Percentiles rank a stretch among this genome's conserved stretches.
These are phyloP conservation scores for Borostomias antarcticus DNA, from an alignment of 2,797 vertebrate genomes.

Conservation along the genomic window DNA sequence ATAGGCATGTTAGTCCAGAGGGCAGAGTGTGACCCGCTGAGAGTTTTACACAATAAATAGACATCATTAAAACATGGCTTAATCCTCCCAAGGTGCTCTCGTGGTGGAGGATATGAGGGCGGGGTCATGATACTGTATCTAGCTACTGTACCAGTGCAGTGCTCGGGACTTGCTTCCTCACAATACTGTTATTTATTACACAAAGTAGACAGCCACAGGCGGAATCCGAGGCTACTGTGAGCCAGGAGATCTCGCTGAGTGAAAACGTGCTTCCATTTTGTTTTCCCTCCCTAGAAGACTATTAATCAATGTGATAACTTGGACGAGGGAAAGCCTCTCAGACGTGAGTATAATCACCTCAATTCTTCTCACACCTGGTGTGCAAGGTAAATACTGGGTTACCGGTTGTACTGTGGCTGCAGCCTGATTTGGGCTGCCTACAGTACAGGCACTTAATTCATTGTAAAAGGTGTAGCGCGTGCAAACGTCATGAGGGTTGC, in stretches of 20 bases:
- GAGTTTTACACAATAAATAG: constrained; percentile 38
- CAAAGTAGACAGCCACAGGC: constrained; percentile 54
- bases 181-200: constrained; percentile 52
- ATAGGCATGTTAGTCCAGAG: constrained; percentile 3
- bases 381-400: constrained; percentile 28
- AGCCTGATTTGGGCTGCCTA: constrained; percentile 1
- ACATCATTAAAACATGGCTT: constrained; percentile 36
- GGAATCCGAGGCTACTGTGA: neutral
- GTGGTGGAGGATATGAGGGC: constrained; percentile 11
- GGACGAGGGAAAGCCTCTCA: constrained; percentile 36
- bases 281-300: constrained; percentile 46
- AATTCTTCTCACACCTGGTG: constrained; percentile 63
- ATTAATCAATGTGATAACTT: constrained; percentile 59
- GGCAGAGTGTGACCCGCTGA: constrained; percentile 18
- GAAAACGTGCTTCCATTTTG: constrained; percentile 55
- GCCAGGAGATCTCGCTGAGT: constrained; percentile 48
- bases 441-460: constrained; percentile 9
- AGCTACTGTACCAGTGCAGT: constrained; percentile 41
- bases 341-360: constrained; percentile 59
- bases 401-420: no score
- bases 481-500: no score
- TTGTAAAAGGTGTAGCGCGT: no score
- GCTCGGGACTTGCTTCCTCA: constrained; percentile 40
- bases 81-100: constrained; percentile 19
- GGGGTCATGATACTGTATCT: constrained; percentile 31